Percentiles rank a stretch among this genome's conserved stretches.
Evolutionary conservation across 1,140 invertebrate species (phyloP).

Genomic region (Latrodectus geometricus): DNA sequence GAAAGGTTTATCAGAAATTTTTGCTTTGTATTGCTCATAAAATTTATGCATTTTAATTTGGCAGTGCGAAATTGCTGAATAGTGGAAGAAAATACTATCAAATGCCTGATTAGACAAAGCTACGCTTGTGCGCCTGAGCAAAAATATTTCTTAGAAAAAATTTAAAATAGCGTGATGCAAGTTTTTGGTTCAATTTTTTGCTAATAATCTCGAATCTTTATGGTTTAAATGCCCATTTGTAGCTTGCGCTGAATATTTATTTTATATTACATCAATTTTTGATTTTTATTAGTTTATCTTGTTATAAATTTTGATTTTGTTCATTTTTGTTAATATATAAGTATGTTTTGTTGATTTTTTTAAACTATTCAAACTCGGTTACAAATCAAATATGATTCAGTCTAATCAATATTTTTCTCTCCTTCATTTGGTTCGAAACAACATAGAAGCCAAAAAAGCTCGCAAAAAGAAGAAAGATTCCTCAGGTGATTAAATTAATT

Average conservation of each 20-base stretch:
- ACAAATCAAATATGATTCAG: background rate
- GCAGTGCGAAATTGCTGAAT: too few species aligned
- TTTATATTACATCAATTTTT: too few species aligned
- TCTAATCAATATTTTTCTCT: conserved; percentile 45
- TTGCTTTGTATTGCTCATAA: background rate
- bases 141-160: too few species aligned
- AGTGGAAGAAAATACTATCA: too few species aligned
- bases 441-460: conserved; percentile 63
- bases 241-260: too few species aligned
- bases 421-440: background rate
- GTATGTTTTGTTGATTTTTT: conserved; percentile 6
- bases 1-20: conserved; percentile 75
- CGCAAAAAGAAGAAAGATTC: conserved; percentile 63
- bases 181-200: too few species aligned
- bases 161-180: too few species aligned
- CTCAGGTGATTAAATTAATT: conserved; percentile 53
- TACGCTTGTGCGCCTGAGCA: too few species aligned
- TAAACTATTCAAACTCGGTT: background rate
- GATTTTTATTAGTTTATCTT: too few species aligned
- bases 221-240: too few species aligned
- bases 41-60: background rate
- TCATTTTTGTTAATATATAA: background rate
- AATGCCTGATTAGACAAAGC: too few species aligned
- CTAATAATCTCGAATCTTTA: too few species aligned
- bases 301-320: background rate